Conservation (phyloP, 2,888 invertebrate genomes). For the Syrista parreyssii region DNA sequence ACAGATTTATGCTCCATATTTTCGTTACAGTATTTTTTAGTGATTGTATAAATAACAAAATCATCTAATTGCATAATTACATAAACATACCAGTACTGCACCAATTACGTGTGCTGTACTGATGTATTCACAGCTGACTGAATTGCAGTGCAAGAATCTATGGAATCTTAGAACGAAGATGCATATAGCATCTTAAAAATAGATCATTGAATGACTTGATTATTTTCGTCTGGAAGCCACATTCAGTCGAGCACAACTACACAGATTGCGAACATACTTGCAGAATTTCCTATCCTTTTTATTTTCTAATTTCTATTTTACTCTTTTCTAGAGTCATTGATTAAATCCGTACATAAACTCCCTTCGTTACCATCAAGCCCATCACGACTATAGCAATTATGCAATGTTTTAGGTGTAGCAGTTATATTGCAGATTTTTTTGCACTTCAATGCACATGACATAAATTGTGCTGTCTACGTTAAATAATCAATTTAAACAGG, state of each 20-base stretch:
- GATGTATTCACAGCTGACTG: not conserved
- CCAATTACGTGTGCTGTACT: not conserved
- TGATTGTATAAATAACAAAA: not conserved
- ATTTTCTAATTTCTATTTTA: not conserved
- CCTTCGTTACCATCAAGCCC: not conserved
- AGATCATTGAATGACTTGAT: slow-evolving; percentile 36
- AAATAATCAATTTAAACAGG: not conserved
- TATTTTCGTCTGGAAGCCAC: slow-evolving; percentile 35
- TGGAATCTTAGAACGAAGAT: not conserved
- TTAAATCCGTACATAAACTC: not conserved
- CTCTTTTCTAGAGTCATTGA: not conserved
- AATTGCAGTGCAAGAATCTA: not conserved
- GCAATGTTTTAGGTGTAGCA: not conserved
- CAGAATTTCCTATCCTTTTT: not conserved
- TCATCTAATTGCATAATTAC: not conserved
- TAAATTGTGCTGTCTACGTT: not conserved
- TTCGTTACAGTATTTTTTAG: not conserved
- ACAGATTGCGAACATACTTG: not conserved
- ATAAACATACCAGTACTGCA: not conserved
- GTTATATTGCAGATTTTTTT: not conserved
- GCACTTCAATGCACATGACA: not conserved
- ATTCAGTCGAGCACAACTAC: not conserved
- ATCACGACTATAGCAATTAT: not conserved
- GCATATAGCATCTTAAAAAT: not conserved
- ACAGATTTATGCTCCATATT: not conserved